phyloP scores from a whole-genome alignment of 2,113 vertebrate genomes.

The Cranoglanis bouderius region DNA sequence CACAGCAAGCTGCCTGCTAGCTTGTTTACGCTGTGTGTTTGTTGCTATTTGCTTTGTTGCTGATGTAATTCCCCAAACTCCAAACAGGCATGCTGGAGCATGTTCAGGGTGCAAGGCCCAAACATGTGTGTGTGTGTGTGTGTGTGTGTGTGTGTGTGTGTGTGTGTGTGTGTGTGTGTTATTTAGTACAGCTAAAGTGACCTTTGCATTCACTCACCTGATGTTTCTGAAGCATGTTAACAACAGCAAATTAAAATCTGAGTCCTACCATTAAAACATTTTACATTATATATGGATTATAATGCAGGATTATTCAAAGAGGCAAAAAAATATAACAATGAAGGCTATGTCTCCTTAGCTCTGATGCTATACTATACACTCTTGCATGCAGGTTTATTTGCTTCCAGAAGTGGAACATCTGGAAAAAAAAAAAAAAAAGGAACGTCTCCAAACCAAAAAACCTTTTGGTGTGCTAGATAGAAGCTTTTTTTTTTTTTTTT shows the following conservation, averaged over 20 bases:
- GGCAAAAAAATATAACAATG: not conserved
- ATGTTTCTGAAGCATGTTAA: not conserved
- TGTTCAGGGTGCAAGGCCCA: slow-evolving; percentile 41
- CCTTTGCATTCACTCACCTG: not conserved
- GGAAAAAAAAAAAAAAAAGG: not conserved
- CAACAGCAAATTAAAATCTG: not conserved
- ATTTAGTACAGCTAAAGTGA: not conserved
- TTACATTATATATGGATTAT: not conserved
- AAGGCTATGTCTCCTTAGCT: not conserved
- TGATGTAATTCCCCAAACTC: slow-evolving; percentile 54
- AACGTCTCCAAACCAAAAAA: not conserved
- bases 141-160: slow-evolving; percentile 2
- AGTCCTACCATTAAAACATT: not conserved
- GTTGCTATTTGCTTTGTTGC: slow-evolving; percentile 58
- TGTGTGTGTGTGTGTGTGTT: slow-evolving; percentile 18
- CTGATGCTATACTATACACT: not conserved
- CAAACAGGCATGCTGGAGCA: slow-evolving; percentile 43
- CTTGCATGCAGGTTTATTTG: not conserved
- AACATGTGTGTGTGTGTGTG: slow-evolving; percentile 31
- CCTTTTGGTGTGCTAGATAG: not conserved
- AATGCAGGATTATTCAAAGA: not conserved
- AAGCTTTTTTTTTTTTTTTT: not conserved
- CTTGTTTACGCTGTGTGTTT: slow-evolving; percentile 55
- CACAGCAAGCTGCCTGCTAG: slow-evolving; percentile 50
- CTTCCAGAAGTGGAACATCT: not conserved